phyloP scores from a whole-genome alignment of 2,797 vertebrate genomes.

The Muraenolepis orangiensis region DNA sequence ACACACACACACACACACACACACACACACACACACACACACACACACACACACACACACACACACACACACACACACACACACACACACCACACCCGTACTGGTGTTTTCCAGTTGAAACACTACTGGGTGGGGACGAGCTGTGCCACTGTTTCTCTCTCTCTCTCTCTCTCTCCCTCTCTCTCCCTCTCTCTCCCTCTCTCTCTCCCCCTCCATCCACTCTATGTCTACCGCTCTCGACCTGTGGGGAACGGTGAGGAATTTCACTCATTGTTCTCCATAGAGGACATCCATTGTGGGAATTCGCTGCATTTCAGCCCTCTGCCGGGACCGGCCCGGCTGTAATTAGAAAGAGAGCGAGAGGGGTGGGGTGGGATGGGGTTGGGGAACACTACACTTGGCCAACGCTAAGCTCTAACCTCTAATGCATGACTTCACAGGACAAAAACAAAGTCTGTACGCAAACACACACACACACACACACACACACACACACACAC shows the following conservation, averaged over 20 bases:
- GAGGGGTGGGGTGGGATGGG: background rate
- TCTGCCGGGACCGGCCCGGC: conserved; percentile 52
- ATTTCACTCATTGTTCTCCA: conserved; percentile 75
- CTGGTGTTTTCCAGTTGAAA: conserved; percentile 61
- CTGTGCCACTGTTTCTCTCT: conserved; percentile 69
- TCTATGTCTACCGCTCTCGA: conserved; percentile 65
- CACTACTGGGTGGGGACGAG: conserved; percentile 65
- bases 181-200: conserved; percentile 53
- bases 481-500: conserved; percentile 13
- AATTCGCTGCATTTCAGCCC: conserved; percentile 63
- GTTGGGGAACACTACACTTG: conserved; percentile 46
- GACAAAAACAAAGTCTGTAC: conserved; percentile 61
- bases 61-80: conserved; percentile 25
- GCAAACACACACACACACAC: background rate
- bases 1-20: conserved; percentile 35
- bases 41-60: conserved; percentile 20
- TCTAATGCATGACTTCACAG: conserved; percentile 71
- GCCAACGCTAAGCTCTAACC: conserved; percentile 60
- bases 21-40: conserved; percentile 44
- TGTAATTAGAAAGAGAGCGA: conserved; percentile 65
- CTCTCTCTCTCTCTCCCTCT: conserved; percentile 61
- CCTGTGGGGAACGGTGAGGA: conserved; percentile 68
- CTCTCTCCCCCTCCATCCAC: conserved; percentile 58
- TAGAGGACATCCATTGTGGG: conserved; percentile 70
- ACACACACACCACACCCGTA: conserved; percentile 47